Conservation (phyloP, 2,797 vertebrate genomes). For the Xenentodon cancila region DNA sequence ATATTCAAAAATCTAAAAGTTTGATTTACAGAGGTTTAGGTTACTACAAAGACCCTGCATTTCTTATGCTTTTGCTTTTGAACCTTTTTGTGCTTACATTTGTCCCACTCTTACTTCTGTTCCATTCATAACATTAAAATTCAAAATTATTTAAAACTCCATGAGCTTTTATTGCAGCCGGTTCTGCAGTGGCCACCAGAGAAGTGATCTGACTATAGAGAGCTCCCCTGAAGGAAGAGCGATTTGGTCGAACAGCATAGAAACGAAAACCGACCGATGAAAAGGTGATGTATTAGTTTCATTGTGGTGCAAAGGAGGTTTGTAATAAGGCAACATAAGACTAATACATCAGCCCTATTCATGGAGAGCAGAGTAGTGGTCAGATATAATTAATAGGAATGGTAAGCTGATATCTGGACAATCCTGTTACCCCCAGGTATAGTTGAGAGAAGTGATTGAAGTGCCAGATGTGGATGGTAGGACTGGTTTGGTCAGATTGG, state of each 20-base stretch:
- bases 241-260: conserved; percentile 41
- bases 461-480: conserved; percentile 69
- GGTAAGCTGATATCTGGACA: conserved; percentile 66
- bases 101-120: neutral
- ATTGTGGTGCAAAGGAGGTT: conserved; percentile 33
- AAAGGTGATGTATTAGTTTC: conserved; percentile 52
- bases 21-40: too few species aligned
- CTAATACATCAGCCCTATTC: conserved; percentile 63
- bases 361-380: conserved; percentile 37
- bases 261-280: conserved; percentile 62
- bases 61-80: too few species aligned
- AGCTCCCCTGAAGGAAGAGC: conserved; percentile 26
- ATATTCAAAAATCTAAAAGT: too few species aligned
- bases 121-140: neutral
- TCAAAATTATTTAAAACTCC: neutral
- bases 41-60: too few species aligned
- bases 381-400: conserved; percentile 60
- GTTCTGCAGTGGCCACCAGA: conserved; percentile 5
- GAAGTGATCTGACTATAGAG: conserved; percentile 31
- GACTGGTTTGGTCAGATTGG: conserved; percentile 27
- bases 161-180: too few species aligned
- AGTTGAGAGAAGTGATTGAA: conserved; percentile 43
- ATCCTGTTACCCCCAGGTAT: conserved; percentile 26
- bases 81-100: too few species aligned
- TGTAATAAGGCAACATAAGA: conserved; percentile 52